Conservation (phyloP, 2,888 invertebrate genomes). For the Clusia tigrina region DNA sequence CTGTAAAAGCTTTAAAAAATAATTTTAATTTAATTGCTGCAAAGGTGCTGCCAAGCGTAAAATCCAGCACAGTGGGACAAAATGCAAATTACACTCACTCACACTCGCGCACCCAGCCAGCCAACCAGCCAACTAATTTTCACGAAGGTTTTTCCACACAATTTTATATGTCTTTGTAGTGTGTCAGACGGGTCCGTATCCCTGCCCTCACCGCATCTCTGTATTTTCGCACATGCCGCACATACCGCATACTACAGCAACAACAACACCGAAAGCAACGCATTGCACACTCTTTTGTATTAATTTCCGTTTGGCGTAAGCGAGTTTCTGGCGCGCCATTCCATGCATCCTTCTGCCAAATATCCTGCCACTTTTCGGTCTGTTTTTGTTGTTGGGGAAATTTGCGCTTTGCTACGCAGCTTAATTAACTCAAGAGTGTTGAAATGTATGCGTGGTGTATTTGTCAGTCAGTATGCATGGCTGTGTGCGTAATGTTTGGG, state of each 20-base stretch:
- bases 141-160: too few species aligned
- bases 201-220: too few species aligned
- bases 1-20: neutral
- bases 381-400: neutral
- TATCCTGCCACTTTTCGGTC: neutral
- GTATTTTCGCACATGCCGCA: too few species aligned
- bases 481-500: too few species aligned
- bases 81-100: neutral
- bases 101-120: neutral
- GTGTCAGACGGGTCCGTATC: neutral
- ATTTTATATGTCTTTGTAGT: neutral
- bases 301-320: neutral
- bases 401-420: neutral
- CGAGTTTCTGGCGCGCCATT: neutral
- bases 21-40: constrained; percentile 5
- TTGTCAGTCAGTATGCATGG: too few species aligned
- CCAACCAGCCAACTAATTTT: too few species aligned
- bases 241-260: too few species aligned
- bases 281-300: neutral
- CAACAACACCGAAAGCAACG: too few species aligned
- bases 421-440: neutral
- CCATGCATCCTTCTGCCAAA: neutral
- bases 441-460: too few species aligned
- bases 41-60: neutral
- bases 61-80: neutral